Conservation (phyloP, 2,888 invertebrate genomes). For the Rhamnusium bicolor region DNA sequence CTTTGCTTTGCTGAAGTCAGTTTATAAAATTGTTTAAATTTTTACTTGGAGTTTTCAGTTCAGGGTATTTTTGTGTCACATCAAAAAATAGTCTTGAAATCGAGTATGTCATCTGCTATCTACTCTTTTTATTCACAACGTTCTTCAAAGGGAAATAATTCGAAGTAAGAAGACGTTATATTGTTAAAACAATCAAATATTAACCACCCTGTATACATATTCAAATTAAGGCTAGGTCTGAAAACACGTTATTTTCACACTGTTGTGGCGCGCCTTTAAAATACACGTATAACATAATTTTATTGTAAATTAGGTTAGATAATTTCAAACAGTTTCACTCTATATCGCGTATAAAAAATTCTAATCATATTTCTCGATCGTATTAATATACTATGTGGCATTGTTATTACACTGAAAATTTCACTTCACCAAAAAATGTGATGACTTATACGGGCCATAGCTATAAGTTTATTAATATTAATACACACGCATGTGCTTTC, state of each 20-base stretch:
- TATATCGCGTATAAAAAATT: conserved; percentile 17
- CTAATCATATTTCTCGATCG: conserved; percentile 21
- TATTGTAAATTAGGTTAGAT: conserved; percentile 34
- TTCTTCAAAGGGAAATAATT: too few relatives aligned
- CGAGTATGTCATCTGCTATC: too few relatives aligned
- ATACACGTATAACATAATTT: conserved; percentile 19
- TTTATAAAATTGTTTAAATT: too few relatives aligned
- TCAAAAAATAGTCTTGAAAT: too few relatives aligned
- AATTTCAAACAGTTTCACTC: conserved; percentile 35
- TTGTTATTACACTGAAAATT: conserved; percentile 15
- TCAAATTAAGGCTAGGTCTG: conserved; percentile 26
- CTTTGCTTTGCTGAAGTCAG: too few relatives aligned
- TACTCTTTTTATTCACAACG: too few relatives aligned
- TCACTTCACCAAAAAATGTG: conserved; percentile 31
- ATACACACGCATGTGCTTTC: conserved; percentile 30
- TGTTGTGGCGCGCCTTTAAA: conserved; percentile 27
- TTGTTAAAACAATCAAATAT: too few relatives aligned
- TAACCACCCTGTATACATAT: background rate
- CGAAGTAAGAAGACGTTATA: too few relatives aligned
- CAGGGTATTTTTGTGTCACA: too few relatives aligned
- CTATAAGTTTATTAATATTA: conserved; percentile 28
- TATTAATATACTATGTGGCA: conserved; percentile 1
- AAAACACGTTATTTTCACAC: conserved; percentile 34
- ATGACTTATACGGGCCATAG: conserved; percentile 3
- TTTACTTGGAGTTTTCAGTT: too few relatives aligned